These are phyloP conservation scores for Steatornis caripensis DNA, from an alignment of 2,113 vertebrate species.

Conservation along the genomic window DNA sequence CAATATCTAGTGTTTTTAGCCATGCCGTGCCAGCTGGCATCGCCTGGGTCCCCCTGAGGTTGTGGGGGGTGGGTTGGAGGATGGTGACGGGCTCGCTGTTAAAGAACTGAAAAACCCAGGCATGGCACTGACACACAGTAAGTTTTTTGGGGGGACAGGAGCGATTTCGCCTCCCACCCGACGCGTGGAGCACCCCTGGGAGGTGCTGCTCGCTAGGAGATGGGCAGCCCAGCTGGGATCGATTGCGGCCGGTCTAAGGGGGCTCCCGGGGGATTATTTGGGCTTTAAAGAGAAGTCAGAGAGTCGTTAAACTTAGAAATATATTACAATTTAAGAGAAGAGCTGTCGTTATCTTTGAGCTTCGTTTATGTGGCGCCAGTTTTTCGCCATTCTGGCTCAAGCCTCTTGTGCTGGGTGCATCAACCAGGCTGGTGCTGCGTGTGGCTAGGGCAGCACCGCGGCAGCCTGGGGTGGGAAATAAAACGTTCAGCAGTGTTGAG, in stretches of 20 bases:
- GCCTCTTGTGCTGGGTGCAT: background rate
- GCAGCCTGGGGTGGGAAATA: background rate
- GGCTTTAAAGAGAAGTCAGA: conserved; percentile 62
- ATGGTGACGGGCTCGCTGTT: background rate
- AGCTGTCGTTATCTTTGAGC: background rate
- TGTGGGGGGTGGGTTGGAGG: background rate
- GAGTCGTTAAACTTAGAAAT: conserved; percentile 51
- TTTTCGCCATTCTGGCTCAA: background rate
- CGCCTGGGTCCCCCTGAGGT: background rate
- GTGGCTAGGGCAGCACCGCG: accelerated
- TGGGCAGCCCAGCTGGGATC: conserved; percentile 8
- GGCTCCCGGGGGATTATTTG: conserved; percentile 18
- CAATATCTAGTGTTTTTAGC: background rate
- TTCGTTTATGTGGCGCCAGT: background rate
- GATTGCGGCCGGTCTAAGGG: background rate
- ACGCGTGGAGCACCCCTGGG: background rate
- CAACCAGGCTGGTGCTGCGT: background rate
- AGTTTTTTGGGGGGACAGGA: background rate
- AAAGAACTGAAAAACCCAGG: background rate
- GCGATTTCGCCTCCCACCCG: background rate
- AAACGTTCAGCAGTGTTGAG: background rate
- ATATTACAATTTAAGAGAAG: conserved; percentile 39
- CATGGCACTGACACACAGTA: accelerated
- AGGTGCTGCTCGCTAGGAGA: background rate
- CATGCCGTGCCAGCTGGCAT: background rate